A percentile compares a stretch with the other conserved stretches of the same genome.
Conservation (phyloP, 2,888 invertebrate species). For the Watsonalla cultraria region DNA sequence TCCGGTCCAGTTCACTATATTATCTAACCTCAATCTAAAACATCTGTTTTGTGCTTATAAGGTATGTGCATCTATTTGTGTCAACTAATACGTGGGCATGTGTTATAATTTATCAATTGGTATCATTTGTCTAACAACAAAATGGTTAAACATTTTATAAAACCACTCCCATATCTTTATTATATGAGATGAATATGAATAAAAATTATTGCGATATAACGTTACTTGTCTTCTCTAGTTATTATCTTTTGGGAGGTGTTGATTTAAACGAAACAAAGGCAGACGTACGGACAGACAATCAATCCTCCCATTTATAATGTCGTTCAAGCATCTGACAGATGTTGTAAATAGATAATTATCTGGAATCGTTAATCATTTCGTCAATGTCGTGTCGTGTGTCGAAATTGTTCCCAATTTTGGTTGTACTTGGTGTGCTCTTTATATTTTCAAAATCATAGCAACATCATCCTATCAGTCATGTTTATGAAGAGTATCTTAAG, state of each 20-base stretch:
- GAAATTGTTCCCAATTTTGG: not conserved
- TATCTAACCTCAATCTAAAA: conserved; percentile 2
- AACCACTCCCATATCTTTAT: no score
- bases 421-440: not conserved
- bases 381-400: conserved; percentile 19
- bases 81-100: not conserved
- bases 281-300: not conserved
- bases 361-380: conserved; percentile 31
- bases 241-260: not conserved
- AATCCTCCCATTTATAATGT: conserved; percentile 11
- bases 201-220: not conserved
- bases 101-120: not conserved
- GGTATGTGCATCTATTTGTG: not conserved
- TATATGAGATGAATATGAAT: no score
- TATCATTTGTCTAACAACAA: no score
- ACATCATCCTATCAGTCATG: not conserved
- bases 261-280: not conserved
- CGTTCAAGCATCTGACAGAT: conserved; percentile 26
- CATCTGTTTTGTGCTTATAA: not conserved
- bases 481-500: no score
- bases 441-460: not conserved
- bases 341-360: conserved; percentile 26
- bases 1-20: conserved; percentile 16
- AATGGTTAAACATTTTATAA: no score
- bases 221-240: not conserved